Evolutionary conservation across 2,888 invertebrate genomes (phyloP), one percentile per base, ranked within the genome.

Genomic region (Lathronympha strigana): DNA sequence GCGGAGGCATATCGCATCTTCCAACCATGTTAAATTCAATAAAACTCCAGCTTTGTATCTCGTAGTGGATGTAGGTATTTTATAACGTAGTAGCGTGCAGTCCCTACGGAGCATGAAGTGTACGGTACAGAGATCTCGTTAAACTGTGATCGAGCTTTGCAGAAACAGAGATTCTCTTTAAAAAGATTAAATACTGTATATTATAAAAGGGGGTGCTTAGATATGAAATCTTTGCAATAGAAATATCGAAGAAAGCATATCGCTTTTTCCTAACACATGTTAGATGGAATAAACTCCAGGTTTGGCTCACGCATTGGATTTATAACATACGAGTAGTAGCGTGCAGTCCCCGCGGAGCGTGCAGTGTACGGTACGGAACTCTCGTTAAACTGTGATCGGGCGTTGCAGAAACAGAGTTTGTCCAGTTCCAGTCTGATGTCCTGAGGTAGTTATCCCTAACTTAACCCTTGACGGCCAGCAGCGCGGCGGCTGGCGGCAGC

Each of bases 261-360:
- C 40, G 40, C 17, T n/a, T n/a, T n/a, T n/a, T 45, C 36, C 31
- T n/a, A 40, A 55, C 55, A n/a, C 51, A 58, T 36, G 58, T 64
- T 64, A 45, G 53, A 64, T 64, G 58, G 51, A 64, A 53, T 64
- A 64, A 64, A 64, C 58, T 58, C 45, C n/a, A 58, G 63, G 25
- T 33, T 63, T 58, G 38, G 23, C 31, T 49, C 58, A 17, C 36
- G 36, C 13, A 49, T 23, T 45, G 45, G 58, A 64, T n/a, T 64
- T 60, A 64, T 54, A 61, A 53, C 58, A n/a, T n/a, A n/a, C n/a
- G n/a, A n/a, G 58, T 40, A 40, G 40, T 58, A 64, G 66, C 66
- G 45, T 33, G 51, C 43, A 64, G 53, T 66, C 66, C 61, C 66
- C n/a, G 19, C 9, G 60, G 66, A 54, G 45, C 11, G 11, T 11